A percentile compares a stretch with the other conserved stretches of the same genome.
Evolutionary conservation across 2,888 invertebrate genomes (phyloP).

Genomic region (Andrena bucephala): DNA sequence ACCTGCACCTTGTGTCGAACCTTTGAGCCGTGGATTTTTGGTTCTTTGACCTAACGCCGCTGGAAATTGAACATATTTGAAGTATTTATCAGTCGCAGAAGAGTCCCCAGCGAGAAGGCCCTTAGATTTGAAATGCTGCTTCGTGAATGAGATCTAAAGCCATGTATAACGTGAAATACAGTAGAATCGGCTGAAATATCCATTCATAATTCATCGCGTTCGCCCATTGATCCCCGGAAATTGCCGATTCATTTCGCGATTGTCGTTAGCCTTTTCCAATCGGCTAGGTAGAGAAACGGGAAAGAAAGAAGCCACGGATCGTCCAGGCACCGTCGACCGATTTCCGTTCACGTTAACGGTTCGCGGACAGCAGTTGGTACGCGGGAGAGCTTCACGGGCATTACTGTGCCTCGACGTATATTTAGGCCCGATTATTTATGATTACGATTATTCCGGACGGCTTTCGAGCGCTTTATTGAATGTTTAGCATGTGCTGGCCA

Average conservation of each 20-base stretch:
- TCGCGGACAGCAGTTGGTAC: constrained; percentile 73
- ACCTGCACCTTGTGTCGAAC: no score
- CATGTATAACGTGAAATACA: no score
- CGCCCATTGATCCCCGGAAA: constrained; percentile 9
- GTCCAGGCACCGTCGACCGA: constrained; percentile 55
- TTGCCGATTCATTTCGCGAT: constrained; percentile 52
- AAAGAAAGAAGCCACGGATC: constrained; percentile 45
- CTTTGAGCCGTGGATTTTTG: background rate
- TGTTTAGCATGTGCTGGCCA: constrained; percentile 81
- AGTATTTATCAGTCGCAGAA: no score
- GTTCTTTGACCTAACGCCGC: background rate
- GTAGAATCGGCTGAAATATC: no score
- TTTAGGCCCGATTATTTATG: constrained; percentile 83
- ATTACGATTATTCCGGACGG: constrained; percentile 83
- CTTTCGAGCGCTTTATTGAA: constrained; percentile 82
- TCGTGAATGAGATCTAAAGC: no score
- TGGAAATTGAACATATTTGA: background rate
- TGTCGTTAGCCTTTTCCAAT: constrained; percentile 25
- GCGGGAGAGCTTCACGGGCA: constrained; percentile 66
- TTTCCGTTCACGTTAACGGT: constrained; percentile 73
- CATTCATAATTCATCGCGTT: background rate
- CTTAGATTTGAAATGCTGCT: no score
- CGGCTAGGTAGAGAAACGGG: constrained; percentile 28
- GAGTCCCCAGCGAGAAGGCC: no score
- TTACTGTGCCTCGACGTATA: constrained; percentile 77